These are phyloP conservation scores for Drosophila pseudotalamancana DNA, from an alignment of 2,888 invertebrate species.

Conservation along the genomic window DNA sequence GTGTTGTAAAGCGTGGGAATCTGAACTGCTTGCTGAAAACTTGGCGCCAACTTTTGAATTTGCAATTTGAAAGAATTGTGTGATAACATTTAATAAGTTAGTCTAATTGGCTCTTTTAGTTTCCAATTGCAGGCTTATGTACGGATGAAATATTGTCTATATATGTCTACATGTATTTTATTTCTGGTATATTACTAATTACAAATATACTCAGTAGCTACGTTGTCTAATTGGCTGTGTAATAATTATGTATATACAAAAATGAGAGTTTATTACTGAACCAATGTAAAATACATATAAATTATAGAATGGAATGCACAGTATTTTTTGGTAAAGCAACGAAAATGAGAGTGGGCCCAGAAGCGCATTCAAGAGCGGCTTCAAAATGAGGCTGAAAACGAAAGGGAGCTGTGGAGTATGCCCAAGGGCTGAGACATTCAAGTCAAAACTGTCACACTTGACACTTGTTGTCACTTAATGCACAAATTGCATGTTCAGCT, in stretches of 20 bases:
- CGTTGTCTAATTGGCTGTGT: too few relatives aligned
- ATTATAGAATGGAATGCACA: not conserved
- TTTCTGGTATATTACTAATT: too few relatives aligned
- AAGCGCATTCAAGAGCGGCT: constrained; percentile 23
- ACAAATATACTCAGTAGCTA: too few relatives aligned
- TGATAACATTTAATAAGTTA: too few relatives aligned
- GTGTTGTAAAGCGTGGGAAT: not conserved
- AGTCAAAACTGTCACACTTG: constrained; percentile 59
- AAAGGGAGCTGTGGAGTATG: constrained; percentile 29
- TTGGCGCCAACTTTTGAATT: constrained; percentile 31
- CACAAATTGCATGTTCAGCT: constrained; percentile 67
- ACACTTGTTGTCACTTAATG: constrained; percentile 67
- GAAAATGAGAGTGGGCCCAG: not conserved
- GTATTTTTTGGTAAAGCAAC: not conserved
- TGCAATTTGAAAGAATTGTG: too few relatives aligned
- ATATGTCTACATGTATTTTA: too few relatives aligned
- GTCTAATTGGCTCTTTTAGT: too few relatives aligned
- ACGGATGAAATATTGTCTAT: too few relatives aligned
- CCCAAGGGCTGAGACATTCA: not conserved
- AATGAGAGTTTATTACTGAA: too few relatives aligned
- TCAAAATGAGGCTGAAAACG: constrained; percentile 31
- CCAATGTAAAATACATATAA: too few relatives aligned
- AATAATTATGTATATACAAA: too few relatives aligned
- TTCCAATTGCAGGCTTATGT: too few relatives aligned
- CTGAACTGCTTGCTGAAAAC: not conserved